Conservation (phyloP, 2,888 invertebrate genomes). For the Tenthredo amoena region DNA sequence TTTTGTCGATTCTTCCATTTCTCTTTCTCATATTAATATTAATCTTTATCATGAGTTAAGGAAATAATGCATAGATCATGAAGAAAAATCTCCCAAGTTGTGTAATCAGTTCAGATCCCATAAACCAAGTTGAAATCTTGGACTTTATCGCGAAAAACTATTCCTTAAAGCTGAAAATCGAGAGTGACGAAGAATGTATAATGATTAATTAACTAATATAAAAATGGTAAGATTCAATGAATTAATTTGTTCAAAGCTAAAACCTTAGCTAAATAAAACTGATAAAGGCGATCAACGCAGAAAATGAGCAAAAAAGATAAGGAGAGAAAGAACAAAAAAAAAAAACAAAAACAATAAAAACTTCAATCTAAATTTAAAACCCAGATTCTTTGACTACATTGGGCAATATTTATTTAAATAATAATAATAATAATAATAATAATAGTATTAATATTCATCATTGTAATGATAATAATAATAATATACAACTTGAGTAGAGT, state of each 20-base stretch:
- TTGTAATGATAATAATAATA: slow-evolving; percentile 63
- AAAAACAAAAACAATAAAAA: not conserved
- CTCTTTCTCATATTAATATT: not conserved
- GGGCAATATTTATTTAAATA: slow-evolving; percentile 67
- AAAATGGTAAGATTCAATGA: not conserved
- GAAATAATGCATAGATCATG: not conserved
- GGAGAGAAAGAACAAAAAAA: not conserved
- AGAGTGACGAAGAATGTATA: not conserved
- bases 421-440: slow-evolving; percentile 64
- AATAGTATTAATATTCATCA: slow-evolving; percentile 69
- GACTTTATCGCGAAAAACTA: not conserved
- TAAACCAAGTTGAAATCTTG: not conserved
- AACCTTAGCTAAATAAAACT: not conserved
- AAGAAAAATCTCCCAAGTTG: not conserved
- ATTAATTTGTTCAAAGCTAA: not conserved
- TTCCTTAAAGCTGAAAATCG: not conserved
- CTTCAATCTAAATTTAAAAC: slow-evolving; percentile 55
- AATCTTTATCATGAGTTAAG: not conserved
- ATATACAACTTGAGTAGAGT: slow-evolving; percentile 70
- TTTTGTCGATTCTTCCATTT: not conserved
- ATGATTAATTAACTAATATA: not conserved
- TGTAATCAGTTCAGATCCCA: not conserved
- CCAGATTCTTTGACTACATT: slow-evolving; percentile 71
- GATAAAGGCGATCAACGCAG: not conserved
- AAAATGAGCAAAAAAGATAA: not conserved